These are phyloP conservation scores for Proterorhinus semilunaris DNA, from an alignment of 2,113 vertebrate genomes.

Conservation along the genomic window DNA sequence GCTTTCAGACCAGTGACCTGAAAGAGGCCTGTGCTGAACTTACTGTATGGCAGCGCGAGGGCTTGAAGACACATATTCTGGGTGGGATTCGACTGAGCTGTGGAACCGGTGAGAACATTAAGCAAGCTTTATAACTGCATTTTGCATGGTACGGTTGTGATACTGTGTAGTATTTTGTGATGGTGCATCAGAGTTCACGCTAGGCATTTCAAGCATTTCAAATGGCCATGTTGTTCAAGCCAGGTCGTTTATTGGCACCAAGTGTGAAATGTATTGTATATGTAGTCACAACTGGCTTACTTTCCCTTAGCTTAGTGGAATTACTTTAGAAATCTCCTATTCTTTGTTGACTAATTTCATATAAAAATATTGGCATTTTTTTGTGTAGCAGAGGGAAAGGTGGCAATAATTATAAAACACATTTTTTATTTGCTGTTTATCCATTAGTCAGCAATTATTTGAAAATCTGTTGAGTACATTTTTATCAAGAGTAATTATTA, in stretches of 20 bases:
- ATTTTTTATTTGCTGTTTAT: no score
- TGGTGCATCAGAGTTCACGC: constrained; percentile 4
- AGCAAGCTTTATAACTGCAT: not conserved
- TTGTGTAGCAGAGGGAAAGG: no score
- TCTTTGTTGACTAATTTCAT: no score
- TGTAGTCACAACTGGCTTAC: not conserved
- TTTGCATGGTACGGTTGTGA: not conserved
- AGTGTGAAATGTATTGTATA: not conserved
- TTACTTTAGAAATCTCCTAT: no score
- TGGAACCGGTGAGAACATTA: constrained; percentile 82
- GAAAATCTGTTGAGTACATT: no score
- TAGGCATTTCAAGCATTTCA: constrained; percentile 47
- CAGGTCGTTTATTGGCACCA: constrained; percentile 6
- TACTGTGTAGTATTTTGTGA: not conserved
- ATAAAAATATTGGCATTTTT: no score
- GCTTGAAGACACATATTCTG: constrained; percentile 77
- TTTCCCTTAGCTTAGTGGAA: no score
- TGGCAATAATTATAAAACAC: no score
- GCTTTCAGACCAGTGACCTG: constrained; percentile 86
- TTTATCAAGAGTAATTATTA: not conserved
- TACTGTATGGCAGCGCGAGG: constrained; percentile 87
- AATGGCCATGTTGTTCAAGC: constrained; percentile 27
- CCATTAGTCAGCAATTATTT: no score
- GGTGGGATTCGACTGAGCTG: constrained; percentile 90
- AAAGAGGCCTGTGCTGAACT: constrained; percentile 90